Percentiles rank a stretch among this genome's conserved stretches.
phyloP scores from a whole-genome alignment of 2,113 vertebrate species.

The Gymnogyps californianus region DNA sequence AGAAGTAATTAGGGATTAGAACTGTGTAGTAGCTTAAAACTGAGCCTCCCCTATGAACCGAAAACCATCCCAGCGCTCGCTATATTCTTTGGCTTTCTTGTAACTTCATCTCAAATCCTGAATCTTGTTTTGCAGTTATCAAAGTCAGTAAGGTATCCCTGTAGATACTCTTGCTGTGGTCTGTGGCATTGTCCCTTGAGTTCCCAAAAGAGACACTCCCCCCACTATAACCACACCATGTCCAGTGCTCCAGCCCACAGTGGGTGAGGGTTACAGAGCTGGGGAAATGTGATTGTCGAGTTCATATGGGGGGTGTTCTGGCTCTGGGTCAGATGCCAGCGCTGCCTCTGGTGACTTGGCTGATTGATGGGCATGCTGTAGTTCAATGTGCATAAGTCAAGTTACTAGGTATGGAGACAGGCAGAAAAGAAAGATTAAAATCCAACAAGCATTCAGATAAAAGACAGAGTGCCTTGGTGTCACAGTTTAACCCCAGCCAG shows the following conservation, averaged over 20 bases:
- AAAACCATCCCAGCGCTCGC: background rate
- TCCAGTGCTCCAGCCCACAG: background rate
- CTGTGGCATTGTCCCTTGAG: background rate
- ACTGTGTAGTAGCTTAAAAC: background rate
- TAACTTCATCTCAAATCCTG: background rate
- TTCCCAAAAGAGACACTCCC: background rate
- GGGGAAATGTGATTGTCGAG: background rate
- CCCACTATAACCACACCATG: background rate
- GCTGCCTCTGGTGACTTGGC: background rate
- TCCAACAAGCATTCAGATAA: background rate
- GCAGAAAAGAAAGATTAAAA: background rate
- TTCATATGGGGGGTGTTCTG: background rate
- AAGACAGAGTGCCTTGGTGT: background rate
- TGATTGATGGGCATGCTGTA: background rate
- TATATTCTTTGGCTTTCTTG: background rate
- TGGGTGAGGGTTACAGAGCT: background rate
- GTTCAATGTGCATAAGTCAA: rapidly evolving
- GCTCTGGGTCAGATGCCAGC: rapidly evolving
- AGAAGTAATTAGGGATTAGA: background rate
- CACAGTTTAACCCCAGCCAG: too few species aligned
- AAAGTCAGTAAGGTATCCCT: background rate
- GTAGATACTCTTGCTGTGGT: background rate
- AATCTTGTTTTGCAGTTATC: background rate
- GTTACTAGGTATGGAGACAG: background rate
- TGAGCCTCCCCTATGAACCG: background rate